Evolutionary conservation across 2,888 invertebrate species (phyloP), one percentile per base, ranked within the genome.

Genomic region (Catocala sponsa): DNA sequence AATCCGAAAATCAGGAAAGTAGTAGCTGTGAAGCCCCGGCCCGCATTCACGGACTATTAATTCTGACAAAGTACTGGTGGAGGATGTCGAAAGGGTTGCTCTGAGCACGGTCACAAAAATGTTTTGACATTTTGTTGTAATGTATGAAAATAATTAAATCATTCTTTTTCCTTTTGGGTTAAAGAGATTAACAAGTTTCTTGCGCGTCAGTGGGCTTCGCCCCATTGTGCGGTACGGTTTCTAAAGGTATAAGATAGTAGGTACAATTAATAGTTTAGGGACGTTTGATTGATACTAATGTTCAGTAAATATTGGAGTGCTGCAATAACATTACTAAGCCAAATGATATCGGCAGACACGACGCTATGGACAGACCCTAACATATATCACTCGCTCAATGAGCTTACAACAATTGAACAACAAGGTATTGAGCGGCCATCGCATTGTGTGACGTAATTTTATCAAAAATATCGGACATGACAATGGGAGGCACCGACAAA

Each of bases 401-500:
- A 92, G 88, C 79, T 81, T 83, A 86, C 88, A 89, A 94, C 93
- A 94, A 94, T 92, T 86, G 89, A 79, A 91, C 91, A 93, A 93
- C 92, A 92, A 87, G 88, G 88, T 81, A 89, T 91, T 85, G 88
- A 90, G 87, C 86, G 83, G 78, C 82, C 80, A 75, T 77, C 78
- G 80, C 80, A 89, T 94, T 94, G 92, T 94, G 85, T 88, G 86
- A 89, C 86, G 91, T 94, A 93, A 94, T 94, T 91, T 94, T 87
- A 94, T 94, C 92, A 94, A 94, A 92, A 92, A 93, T 90, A 92
- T 92, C 88, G 88, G 87, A 89, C 85, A 77, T 81, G 76, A 92
- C 91, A 93, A 94, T 91, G 64, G 88, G 69, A 80, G 74, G 74
- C 78, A 81, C 88, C 91, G 91, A 92, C 92, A 92, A 92, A 91